Conservation (phyloP, 2,888 invertebrate genomes). For the Pinctada fucata region DNA sequence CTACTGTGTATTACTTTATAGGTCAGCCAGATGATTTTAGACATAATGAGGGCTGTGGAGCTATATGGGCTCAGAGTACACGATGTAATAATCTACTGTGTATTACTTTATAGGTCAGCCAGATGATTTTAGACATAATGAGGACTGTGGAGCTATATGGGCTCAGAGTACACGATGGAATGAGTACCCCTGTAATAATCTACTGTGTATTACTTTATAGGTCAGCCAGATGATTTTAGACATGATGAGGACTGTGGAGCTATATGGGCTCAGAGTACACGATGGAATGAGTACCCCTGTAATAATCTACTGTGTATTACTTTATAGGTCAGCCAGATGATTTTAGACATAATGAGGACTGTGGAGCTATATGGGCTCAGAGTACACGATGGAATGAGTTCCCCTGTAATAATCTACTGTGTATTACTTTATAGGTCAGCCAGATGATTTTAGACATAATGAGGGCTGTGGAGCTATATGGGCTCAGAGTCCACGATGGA, state of each 20-base stretch:
- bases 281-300: slow-evolving; percentile 52
- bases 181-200: too few species aligned
- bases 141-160: too few species aligned
- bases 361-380: slow-evolving; percentile 53
- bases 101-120: too few species aligned
- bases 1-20: too few species aligned
- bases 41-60: too few species aligned
- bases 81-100: too few species aligned
- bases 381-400: slow-evolving; percentile 56
- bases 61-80: too few species aligned
- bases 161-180: too few species aligned
- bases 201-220: too few species aligned
- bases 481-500: slow-evolving; percentile 50
- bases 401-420: neutral
- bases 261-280: slow-evolving; percentile 47
- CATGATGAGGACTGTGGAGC: slow-evolving; percentile 51
- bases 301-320: too few species aligned
- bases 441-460: slow-evolving; percentile 19
- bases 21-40: too few species aligned
- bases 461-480: slow-evolving; percentile 58
- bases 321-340: slow-evolving; percentile 40
- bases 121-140: too few species aligned
- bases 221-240: slow-evolving; percentile 32
- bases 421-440: slow-evolving; percentile 37
- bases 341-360: slow-evolving; percentile 40